Percentiles rank a stretch among this genome's conserved stretches.
Conservation (phyloP, 2,888 invertebrate genomes). For the Melanchra persicariae region DNA sequence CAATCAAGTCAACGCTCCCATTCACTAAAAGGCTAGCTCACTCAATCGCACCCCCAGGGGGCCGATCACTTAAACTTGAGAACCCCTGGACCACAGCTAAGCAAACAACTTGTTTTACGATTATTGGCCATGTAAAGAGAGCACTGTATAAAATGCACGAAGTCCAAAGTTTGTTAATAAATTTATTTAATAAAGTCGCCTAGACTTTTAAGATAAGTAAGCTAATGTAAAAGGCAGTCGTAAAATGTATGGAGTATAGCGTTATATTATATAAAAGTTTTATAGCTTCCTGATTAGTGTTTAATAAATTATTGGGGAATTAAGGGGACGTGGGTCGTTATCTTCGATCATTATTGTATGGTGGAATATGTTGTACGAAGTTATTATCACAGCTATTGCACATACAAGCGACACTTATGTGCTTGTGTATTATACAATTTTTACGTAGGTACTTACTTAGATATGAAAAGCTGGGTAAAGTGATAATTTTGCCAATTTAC, state of each 20-base stretch:
- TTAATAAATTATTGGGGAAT: conserved; percentile 23
- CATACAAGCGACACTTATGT: neutral
- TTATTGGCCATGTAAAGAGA: conserved; percentile 52
- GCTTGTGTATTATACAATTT: neutral
- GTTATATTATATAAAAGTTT: conserved; percentile 8
- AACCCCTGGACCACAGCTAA: conserved; percentile 44
- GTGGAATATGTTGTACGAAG: neutral
- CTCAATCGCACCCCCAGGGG: conserved; percentile 30
- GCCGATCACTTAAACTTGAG: conserved; percentile 53
- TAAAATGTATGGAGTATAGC: conserved; percentile 10
- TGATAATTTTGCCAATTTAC: too few species aligned
- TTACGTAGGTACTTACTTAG: too few species aligned
- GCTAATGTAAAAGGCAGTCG: neutral
- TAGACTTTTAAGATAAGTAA: conserved; percentile 17
- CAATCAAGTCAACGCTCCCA: conserved; percentile 36
- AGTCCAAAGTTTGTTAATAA: conserved; percentile 36
- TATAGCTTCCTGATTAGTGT: conserved; percentile 38
- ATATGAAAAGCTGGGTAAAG: too few species aligned
- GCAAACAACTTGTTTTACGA: conserved; percentile 55
- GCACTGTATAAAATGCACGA: conserved; percentile 34
- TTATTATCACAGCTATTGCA: neutral
- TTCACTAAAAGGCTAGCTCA: conserved; percentile 34
- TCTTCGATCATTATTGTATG: conserved; percentile 1
- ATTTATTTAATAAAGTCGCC: conserved; percentile 27
- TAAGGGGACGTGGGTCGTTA: conserved; percentile 15